Conservation (phyloP, 2,888 invertebrate species). For the Strigamia crassipes region DNA sequence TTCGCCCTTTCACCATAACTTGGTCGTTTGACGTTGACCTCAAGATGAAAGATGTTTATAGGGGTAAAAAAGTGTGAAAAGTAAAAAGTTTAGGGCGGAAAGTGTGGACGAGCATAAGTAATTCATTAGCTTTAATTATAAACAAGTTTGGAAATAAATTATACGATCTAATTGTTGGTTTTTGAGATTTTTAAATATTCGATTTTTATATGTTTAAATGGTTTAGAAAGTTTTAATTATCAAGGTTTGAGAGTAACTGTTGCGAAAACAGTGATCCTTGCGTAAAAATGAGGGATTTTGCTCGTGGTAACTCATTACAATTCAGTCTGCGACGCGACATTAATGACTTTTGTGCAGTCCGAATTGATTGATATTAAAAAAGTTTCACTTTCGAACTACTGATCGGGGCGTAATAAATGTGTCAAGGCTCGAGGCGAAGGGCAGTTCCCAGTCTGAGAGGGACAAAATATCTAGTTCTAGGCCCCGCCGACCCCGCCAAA, state of each 20-base stretch:
- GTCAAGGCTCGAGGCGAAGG: slow-evolving; percentile 16
- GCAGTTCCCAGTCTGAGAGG: slow-evolving; percentile 11
- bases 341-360: not conserved
- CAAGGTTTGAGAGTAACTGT: no score
- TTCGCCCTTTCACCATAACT: not conserved
- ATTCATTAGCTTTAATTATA: no score
- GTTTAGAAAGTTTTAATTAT: no score
- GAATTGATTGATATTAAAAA: not conserved
- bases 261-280: not conserved
- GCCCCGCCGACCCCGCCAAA: slow-evolving; percentile 21
- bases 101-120: no score
- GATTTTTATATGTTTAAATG: no score
- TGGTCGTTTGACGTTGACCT: slow-evolving; percentile 1
- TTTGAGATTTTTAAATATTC: no score
- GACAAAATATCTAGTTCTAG: slow-evolving; percentile 11
- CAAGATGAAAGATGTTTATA: not conserved
- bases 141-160: no score
- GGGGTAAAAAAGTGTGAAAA: not conserved
- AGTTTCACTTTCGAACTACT: not conserved
- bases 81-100: no score
- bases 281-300: not conserved
- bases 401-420: not conserved
- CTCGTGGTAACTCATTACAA: not conserved
- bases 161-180: no score
- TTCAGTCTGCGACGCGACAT: not conserved